These are phyloP conservation scores for Geotrypetes seraphini DNA, from an alignment of 2,797 vertebrate genomes.

Conservation along the genomic window DNA sequence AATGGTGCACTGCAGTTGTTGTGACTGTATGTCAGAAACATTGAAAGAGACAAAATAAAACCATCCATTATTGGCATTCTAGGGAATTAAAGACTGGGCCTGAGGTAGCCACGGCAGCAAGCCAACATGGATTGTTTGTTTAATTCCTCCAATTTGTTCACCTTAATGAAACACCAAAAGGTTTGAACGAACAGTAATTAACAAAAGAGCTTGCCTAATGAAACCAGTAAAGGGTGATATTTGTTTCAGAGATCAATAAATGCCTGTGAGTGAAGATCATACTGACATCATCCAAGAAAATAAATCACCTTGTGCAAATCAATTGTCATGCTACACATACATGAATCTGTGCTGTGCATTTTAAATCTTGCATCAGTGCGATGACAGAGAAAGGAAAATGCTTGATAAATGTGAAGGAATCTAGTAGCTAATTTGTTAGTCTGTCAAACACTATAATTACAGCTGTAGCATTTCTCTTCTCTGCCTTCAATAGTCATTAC, in stretches of 20 bases:
- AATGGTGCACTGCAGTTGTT: constrained; percentile 16
- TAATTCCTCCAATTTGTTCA: constrained; percentile 83
- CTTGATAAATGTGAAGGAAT: constrained; percentile 3
- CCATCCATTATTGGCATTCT: constrained; percentile 48
- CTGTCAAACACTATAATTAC: constrained; percentile 34
- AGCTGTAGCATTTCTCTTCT: constrained; percentile 11
- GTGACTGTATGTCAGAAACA: constrained; percentile 17
- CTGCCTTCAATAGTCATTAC: constrained; percentile 22
- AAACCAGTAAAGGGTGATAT: constrained; percentile 65
- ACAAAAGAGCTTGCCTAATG: constrained; percentile 67
- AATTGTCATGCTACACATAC: constrained; percentile 37
- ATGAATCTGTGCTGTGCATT: constrained; percentile 15
- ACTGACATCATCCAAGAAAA: constrained; percentile 58
- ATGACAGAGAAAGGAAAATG: neutral
- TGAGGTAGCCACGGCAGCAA: constrained; percentile 12
- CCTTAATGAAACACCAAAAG: constrained; percentile 84
- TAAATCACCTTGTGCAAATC: constrained; percentile 58
- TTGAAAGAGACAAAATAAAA: constrained; percentile 11
- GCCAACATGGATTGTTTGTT: constrained; percentile 53
- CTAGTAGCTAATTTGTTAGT: constrained; percentile 28
- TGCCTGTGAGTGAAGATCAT: constrained; percentile 50
- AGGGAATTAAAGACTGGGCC: constrained; percentile 20
- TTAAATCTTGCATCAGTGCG: constrained; percentile 23
- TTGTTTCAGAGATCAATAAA: constrained; percentile 71
- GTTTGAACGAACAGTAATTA: constrained; percentile 84